These are phyloP conservation scores for Nothoprocta perdicaria DNA, from an alignment of 2,113 vertebrate species.

Conservation along the genomic window DNA sequence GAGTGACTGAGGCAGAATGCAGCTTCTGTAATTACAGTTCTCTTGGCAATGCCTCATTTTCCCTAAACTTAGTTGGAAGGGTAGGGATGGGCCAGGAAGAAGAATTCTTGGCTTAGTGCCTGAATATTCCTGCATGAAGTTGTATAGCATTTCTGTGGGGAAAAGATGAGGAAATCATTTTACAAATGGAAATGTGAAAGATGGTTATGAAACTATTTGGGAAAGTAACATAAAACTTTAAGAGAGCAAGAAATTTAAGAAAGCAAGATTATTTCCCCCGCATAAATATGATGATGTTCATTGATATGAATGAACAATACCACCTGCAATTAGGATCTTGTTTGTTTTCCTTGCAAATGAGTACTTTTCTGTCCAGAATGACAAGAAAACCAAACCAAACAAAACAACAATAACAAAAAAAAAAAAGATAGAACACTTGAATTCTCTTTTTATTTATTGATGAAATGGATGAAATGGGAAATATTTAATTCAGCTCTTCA, in stretches of 20 bases:
- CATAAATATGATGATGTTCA: too few relatives aligned
- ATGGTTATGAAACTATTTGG: background rate
- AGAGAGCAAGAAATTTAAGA: background rate
- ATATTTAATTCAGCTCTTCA: background rate
- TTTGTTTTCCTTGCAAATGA: background rate
- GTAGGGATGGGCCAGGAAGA: rapidly evolving
- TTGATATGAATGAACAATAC: background rate
- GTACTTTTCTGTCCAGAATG: background rate
- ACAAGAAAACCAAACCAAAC: background rate
- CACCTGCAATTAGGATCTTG: background rate
- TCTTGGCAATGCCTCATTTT: background rate
- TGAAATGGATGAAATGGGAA: background rate
- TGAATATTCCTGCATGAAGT: background rate
- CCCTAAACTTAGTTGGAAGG: background rate
- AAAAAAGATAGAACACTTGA: background rate
- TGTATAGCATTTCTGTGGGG: background rate
- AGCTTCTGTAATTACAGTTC: conserved; percentile 40
- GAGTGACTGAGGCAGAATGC: background rate
- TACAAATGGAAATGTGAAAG: background rate
- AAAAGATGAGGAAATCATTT: background rate
- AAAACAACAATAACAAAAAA: too few relatives aligned
- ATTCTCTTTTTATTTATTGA: background rate
- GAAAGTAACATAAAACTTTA: background rate
- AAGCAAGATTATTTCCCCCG: background rate
- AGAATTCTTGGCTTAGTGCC: background rate